phyloP scores from a whole-genome alignment of 2,113 vertebrate species.

The Podarcis raffonei region DNA sequence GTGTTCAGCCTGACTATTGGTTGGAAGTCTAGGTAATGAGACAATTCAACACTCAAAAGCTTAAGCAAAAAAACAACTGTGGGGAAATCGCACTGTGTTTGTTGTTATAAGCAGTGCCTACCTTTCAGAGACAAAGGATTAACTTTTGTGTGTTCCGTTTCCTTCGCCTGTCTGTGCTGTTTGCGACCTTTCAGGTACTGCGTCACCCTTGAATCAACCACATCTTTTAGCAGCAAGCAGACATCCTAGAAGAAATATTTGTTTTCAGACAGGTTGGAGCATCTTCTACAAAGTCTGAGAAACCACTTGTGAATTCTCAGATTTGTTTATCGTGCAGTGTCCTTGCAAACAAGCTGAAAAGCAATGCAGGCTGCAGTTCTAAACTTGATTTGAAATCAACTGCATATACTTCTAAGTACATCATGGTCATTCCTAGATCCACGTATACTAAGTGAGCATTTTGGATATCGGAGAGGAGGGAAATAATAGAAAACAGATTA shows the following conservation, averaged over 20 bases:
- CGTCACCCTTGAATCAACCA: conserved; percentile 85
- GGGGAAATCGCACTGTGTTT: neutral
- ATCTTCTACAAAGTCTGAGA: neutral
- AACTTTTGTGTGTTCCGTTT: conserved; percentile 73
- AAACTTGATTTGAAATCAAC: neutral
- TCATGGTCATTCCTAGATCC: neutral
- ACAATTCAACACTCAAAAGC: neutral
- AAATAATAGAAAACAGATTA: neutral
- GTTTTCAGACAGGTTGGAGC: neutral
- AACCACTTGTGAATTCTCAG: neutral
- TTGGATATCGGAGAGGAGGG: no score
- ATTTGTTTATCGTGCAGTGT: neutral
- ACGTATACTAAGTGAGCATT: neutral
- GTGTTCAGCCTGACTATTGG: neutral
- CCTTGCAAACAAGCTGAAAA: neutral
- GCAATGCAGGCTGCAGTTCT: neutral
- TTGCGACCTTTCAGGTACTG: conserved; percentile 77
- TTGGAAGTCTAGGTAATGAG: neutral
- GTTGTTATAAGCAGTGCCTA: conserved; percentile 64
- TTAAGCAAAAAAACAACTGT: neutral
- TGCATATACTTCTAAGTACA: neutral
- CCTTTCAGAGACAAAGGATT: conserved; percentile 84
- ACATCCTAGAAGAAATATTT: conserved; percentile 80
- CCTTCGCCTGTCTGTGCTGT: conserved; percentile 72
- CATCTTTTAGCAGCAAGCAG: conserved; percentile 82